phyloP scores from a whole-genome alignment of 2,797 vertebrate genomes.

The Nyctibius grandis region DNA sequence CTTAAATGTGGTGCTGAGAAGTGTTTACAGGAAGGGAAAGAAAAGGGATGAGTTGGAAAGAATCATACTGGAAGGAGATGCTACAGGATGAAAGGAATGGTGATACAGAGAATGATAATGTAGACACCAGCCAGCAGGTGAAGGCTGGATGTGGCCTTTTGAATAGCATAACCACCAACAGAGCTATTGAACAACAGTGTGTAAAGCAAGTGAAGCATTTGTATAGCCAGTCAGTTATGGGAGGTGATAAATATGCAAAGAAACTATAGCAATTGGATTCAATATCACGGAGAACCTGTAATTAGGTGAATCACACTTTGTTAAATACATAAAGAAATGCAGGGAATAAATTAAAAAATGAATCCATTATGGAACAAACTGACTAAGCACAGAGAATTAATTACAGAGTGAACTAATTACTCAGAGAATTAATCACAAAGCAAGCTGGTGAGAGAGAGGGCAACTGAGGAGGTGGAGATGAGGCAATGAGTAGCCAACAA shows the following conservation, averaged over 20 bases:
- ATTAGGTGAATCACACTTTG: conserved; percentile 7
- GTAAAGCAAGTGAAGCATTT: not conserved
- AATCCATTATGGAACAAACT: not conserved
- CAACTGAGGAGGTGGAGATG: not conserved
- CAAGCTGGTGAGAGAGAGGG: not conserved
- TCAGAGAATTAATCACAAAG: not conserved
- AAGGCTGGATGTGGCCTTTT: not conserved
- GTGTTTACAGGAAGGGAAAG: not conserved
- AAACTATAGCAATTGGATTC: not conserved
- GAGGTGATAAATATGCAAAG: not conserved
- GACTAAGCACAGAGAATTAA: not conserved
- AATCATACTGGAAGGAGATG: not conserved
- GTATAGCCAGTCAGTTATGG: not conserved
- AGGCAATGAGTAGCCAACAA: not conserved
- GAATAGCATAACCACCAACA: not conserved
- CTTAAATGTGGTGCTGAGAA: not conserved
- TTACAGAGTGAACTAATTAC: not conserved
- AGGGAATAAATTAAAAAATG: not conserved
- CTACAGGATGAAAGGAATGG: not conserved
- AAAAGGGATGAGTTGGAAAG: not conserved
- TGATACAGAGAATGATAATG: not conserved
- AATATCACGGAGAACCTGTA: not conserved
- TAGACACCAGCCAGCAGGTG: not conserved
- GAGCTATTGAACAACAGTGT: not conserved
- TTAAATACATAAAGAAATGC: not conserved